Conservation (phyloP, 2,113 vertebrate genomes). For the Rhipidura dahli region DNA sequence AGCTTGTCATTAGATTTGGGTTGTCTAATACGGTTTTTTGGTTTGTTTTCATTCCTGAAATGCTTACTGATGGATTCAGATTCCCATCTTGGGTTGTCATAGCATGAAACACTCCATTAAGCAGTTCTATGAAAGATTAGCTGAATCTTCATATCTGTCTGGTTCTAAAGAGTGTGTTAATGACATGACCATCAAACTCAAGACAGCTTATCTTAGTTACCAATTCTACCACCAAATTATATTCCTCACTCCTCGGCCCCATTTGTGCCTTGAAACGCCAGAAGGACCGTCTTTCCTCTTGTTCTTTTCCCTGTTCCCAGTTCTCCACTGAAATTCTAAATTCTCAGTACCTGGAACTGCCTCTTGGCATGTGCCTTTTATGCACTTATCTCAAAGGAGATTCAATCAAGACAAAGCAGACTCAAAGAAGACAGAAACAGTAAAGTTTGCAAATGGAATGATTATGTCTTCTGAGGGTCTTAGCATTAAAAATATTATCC, state of each 20-base stretch:
- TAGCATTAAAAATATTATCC: background rate
- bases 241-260: background rate
- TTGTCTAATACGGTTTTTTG: background rate
- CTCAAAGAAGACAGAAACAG: background rate
- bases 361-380: background rate
- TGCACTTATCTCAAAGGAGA: background rate
- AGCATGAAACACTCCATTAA: background rate
- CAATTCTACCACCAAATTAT: background rate
- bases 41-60: background rate
- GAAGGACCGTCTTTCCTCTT: background rate
- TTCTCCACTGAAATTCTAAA: background rate
- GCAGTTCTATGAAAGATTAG: background rate
- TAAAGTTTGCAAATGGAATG: background rate
- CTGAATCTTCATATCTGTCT: background rate
- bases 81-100: background rate
- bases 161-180: background rate
- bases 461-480: accelerated
- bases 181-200: background rate
- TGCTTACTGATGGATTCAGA: background rate
- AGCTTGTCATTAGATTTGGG: background rate
- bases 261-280: background rate
- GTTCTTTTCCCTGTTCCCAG: background rate
- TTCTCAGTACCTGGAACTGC: background rate
- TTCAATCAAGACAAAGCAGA: background rate
- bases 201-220: background rate